Conservation (phyloP, 2,888 invertebrate genomes). For the Xylota sylvarum region DNA sequence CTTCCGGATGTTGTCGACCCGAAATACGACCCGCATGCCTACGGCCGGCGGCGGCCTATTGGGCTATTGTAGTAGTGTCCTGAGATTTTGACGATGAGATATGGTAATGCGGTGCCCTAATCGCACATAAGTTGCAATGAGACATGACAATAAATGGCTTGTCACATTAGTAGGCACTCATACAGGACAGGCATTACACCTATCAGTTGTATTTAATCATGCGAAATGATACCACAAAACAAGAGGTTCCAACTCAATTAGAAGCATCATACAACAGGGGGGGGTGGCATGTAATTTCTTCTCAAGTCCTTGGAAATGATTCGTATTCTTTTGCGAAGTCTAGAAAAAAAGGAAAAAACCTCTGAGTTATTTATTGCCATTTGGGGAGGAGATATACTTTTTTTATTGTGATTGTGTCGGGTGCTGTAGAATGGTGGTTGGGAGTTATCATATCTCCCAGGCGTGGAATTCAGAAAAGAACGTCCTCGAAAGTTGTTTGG, state of each 20-base stretch:
- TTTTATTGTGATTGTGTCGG: constrained; percentile 54
- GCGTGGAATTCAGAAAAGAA: neutral
- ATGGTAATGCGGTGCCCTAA: constrained; percentile 30
- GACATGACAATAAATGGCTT: constrained; percentile 25
- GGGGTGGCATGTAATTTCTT: constrained; percentile 21
- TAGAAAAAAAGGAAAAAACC: neutral
- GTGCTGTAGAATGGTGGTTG: constrained; percentile 30
- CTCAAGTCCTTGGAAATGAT: constrained; percentile 44
- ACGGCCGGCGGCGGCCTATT: too few species aligned
- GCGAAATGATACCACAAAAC: constrained; percentile 40
- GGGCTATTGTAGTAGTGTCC: constrained; percentile 1
- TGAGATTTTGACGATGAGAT: constrained; percentile 16
- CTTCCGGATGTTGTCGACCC: neutral
- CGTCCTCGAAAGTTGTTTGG: constrained; percentile 1
- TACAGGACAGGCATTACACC: constrained; percentile 29
- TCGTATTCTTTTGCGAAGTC: constrained; percentile 20
- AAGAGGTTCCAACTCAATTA: constrained; percentile 54
- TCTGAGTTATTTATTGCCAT: constrained; percentile 60
- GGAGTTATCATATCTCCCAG: constrained; percentile 10
- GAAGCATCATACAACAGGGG: constrained; percentile 41
- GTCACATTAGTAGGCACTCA: constrained; percentile 15
- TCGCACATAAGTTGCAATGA: constrained; percentile 35
- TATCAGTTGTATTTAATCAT: constrained; percentile 44
- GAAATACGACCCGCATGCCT: constrained; percentile 31
- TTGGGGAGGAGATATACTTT: constrained; percentile 56